Evolutionary conservation across 64 coral and sea anemone species (phyloP).

Genomic region (Pocillopora damicornis): DNA sequence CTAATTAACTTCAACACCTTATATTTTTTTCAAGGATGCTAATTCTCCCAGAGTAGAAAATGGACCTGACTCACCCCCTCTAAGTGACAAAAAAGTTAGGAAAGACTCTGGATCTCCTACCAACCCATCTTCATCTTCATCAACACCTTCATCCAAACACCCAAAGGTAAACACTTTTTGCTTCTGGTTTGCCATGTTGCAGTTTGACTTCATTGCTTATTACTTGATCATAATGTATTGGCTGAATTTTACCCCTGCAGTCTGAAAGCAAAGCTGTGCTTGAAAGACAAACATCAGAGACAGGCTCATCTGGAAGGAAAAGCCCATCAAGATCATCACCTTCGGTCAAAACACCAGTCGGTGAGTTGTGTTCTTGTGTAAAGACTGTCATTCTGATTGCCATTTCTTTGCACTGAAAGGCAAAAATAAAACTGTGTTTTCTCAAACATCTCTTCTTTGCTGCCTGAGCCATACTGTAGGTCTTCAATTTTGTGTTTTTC

Average conservation of each 20-base stretch:
- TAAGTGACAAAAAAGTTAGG: constrained; percentile 88
- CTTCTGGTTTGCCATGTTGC: too few species aligned
- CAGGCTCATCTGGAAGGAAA: constrained; percentile 66
- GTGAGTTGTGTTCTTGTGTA: constrained; percentile 11
- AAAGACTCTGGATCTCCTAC: constrained; percentile 89
- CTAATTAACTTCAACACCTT: background rate
- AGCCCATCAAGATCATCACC: constrained; percentile 88
- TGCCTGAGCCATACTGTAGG: too few species aligned
- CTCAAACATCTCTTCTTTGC: too few species aligned
- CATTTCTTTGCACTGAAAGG: too few species aligned
- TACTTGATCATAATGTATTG: background rate
- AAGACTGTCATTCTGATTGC: too few species aligned
- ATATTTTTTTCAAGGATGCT: constrained; percentile 55
- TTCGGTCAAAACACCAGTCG: constrained; percentile 74
- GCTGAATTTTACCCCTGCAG: constrained; percentile 1
- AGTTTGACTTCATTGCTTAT: background rate
- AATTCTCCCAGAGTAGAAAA: constrained; percentile 89
- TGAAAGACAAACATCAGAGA: constrained; percentile 54
- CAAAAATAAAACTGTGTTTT: too few species aligned
- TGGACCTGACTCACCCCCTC: constrained; percentile 81
- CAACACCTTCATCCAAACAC: constrained; percentile 95
- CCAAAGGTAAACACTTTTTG: constrained; percentile 33
- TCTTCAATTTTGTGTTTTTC: too few species aligned
- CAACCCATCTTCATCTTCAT: constrained; percentile 81
- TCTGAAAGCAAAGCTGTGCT: constrained; percentile 49